Percentiles rank a stretch among this genome's conserved stretches.
phyloP scores from a whole-genome alignment of 2,888 invertebrate genomes.

The Mayetiola destructor region DNA sequence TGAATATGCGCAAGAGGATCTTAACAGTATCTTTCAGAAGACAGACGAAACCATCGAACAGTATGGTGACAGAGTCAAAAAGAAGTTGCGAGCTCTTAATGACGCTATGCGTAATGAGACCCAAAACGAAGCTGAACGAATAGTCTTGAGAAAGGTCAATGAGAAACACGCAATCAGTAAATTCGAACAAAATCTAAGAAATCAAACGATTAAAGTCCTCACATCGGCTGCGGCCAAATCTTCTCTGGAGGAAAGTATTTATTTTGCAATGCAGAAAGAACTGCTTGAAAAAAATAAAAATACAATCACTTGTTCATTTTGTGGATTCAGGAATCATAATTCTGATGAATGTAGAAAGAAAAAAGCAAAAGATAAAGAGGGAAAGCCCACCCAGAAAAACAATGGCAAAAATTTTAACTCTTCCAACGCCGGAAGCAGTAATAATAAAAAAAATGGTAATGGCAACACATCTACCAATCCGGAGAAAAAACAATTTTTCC shows the following conservation, averaged over 20 bases:
- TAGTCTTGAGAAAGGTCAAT: not conserved
- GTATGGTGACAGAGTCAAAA: not conserved
- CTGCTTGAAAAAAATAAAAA: not conserved
- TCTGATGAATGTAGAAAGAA: not conserved
- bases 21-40: not conserved
- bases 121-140: not conserved
- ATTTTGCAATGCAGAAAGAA: not conserved
- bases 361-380: too few species aligned
- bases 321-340: not conserved
- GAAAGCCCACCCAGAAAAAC: too few species aligned
- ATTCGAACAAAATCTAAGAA: not conserved
- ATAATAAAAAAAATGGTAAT: not conserved
- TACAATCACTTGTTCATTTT: not conserved
- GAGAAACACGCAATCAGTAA: not conserved
- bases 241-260: not conserved
- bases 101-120: not conserved
- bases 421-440: too few species aligned
- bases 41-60: not conserved
- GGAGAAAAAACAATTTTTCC: not conserved
- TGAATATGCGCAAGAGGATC: not conserved
- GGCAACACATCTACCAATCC: not conserved
- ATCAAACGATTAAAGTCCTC: not conserved
- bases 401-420: too few species aligned
- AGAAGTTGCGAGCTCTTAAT: not conserved
- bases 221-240: not conserved